A percentile compares a stretch with the other conserved stretches of the same genome.
Evolutionary conservation across 2,888 invertebrate species (phyloP).

Genomic region (Caenorhabditis parvicauda): DNA sequence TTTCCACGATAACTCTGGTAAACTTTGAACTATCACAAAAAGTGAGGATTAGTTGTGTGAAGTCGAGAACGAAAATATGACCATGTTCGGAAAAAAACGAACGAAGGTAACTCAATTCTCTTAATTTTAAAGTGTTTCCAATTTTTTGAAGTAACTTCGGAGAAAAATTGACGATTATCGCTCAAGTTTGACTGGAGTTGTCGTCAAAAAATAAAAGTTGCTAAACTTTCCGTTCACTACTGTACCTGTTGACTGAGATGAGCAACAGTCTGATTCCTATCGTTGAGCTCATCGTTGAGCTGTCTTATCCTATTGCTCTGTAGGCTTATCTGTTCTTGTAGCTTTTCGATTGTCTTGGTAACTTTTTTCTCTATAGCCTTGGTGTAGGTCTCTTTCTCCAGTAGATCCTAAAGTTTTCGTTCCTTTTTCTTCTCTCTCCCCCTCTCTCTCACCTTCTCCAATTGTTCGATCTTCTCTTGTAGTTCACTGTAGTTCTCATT

Average conservation of each 20-base stretch:
- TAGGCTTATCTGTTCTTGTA: conserved; percentile 34
- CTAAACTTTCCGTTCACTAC: not conserved
- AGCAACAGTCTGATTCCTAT: conserved; percentile 49
- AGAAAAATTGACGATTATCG: no score
- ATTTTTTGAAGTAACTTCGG: no score
- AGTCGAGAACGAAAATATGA: no score
- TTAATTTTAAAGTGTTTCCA: no score
- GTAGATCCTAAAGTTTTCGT: conserved; percentile 7
- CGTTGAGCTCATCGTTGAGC: conserved; percentile 45
- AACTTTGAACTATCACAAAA: no score
- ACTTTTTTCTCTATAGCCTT: conserved; percentile 37
- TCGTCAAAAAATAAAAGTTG: not conserved
- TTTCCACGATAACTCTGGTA: no score
- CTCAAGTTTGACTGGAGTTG: no score
- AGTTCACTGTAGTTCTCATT: no score
- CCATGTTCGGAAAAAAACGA: no score
- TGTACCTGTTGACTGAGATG: conserved; percentile 46
- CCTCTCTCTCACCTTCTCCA: conserved; percentile 22
- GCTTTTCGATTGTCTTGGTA: conserved; percentile 40
- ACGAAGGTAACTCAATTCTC: no score
- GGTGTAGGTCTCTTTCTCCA: conserved; percentile 27
- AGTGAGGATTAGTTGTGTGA: no score
- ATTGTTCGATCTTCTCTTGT: conserved; percentile 22
- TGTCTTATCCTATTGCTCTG: conserved; percentile 49
- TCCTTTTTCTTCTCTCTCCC: no score